phyloP scores from a whole-genome alignment of 2,888 invertebrate species.

The Dasysyrphus tricinctus region DNA sequence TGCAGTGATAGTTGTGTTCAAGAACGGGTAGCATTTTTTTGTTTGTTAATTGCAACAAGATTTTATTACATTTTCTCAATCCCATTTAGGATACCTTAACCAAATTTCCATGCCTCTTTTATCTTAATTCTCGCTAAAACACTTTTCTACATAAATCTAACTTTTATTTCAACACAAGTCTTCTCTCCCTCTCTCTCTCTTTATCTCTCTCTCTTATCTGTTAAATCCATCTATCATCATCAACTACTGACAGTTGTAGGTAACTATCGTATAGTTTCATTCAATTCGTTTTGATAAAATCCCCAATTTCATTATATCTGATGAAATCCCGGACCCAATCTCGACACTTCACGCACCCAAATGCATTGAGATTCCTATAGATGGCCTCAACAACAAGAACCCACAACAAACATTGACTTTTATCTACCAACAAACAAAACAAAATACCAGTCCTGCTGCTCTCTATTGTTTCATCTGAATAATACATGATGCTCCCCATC shows the following conservation, averaged over 20 bases:
- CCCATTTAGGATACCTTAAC: no score
- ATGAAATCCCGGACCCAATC: conserved; percentile 37
- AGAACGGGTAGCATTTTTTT: no score
- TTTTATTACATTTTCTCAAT: no score
- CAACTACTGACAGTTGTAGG: conserved; percentile 23
- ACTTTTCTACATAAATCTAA: neutral
- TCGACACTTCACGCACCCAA: conserved; percentile 42
- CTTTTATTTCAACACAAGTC: neutral
- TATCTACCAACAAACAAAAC: conserved; percentile 2
- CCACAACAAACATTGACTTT: conserved; percentile 14
- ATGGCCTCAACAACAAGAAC: conserved; percentile 16
- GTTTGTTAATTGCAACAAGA: no score
- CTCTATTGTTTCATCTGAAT: conserved; percentile 61
- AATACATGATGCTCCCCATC: conserved; percentile 48
- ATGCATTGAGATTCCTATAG: conserved; percentile 32
- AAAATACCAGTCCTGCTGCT: neutral
- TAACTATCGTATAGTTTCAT: neutral
- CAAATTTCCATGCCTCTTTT: neutral
- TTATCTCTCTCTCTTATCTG: no score
- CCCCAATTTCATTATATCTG: conserved; percentile 55
- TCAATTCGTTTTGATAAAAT: conserved; percentile 29
- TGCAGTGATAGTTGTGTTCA: no score
- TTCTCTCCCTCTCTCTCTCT: neutral
- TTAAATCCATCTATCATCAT: conserved; percentile 25
- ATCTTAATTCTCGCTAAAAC: neutral